Conservation (phyloP, 2,888 invertebrate species). For the Tricholauxania praeusta region DNA sequence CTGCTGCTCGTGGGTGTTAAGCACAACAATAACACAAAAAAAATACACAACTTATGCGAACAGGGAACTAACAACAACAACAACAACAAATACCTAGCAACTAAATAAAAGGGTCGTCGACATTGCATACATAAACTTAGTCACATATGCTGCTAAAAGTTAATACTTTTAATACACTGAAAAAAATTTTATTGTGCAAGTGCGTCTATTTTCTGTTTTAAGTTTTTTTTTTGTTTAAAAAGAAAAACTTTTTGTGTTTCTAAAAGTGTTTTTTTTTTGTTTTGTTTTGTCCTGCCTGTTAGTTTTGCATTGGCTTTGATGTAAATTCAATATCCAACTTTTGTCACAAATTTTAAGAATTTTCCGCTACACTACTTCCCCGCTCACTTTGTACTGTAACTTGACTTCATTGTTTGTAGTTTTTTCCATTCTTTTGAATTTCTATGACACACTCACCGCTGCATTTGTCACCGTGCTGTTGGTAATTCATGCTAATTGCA, state of each 20-base stretch:
- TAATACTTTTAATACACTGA: background rate
- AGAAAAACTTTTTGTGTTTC: background rate
- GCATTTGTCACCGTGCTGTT: background rate
- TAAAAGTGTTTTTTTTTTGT: background rate
- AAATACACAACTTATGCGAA: background rate
- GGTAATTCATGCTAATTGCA: conserved; percentile 15
- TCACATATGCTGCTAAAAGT: background rate
- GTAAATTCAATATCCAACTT: background rate
- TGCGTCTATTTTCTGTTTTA: too few species aligned
- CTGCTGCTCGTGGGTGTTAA: conserved; percentile 3
- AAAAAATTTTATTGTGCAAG: background rate
- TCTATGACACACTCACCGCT: background rate
- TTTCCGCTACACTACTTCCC: background rate
- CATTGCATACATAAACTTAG: background rate
- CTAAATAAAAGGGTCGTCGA: conserved; percentile 5
- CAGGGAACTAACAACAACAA: background rate
- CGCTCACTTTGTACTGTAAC: background rate
- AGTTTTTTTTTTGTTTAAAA: background rate
- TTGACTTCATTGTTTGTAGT: background rate
- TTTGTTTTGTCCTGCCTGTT: too few species aligned
- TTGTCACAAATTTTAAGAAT: background rate
- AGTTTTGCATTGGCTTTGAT: background rate
- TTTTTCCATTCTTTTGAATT: background rate
- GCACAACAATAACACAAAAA: background rate
- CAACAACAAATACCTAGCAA: background rate